Evolutionary conservation across 2,113 vertebrate genomes (phyloP), one percentile per base, ranked within the genome.

Genomic region (Pterocles burchelli): DNA sequence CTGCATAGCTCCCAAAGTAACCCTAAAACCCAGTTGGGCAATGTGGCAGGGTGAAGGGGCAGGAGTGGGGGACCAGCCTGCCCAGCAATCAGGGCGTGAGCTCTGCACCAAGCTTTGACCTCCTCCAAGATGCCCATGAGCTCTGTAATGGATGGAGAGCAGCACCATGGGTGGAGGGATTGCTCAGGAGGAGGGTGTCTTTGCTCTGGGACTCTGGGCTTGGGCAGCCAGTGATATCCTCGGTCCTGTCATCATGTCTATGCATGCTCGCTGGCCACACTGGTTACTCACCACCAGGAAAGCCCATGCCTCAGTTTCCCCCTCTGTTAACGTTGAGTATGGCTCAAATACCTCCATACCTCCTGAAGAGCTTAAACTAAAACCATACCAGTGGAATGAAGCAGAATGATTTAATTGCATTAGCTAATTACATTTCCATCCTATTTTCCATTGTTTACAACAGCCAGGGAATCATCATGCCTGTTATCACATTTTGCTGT

Each of bases 401-500:
- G 71, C 2, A 0, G 31, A 49, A 51, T 0, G 1, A 43, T 68
- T 29, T 63, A 63, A 84, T 38, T 54, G 17, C 1, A 0, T 43
- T 49, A 54, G 31, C 19, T 76, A 65, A 48, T 88, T 71, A 61
- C 45, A 48, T 58, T 74, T 63, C 62, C 73, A 48, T 1, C 1
- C 12, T 22, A 16, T 85, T 94, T 70, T 20, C 73, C 67, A 11
- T 43, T 65, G n/a, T 65, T 84, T 65, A 43, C n/a, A 34, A 28
- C 4, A 31, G 8, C 18, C 20, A 48, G 33, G 59, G 78, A 67
- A 68, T 28, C 6, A 41, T 38, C 57, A n/a, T 84, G 6, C 49
- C 15, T 1, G 2, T 43, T 57, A 22, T 2, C 6, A 38, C 9
- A 7, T 33, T 62, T 46, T 78, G 6, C 51, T 34, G 16, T n/a